Conservation (phyloP, 2,797 vertebrate species). For the Thamnophis elegans region DNA sequence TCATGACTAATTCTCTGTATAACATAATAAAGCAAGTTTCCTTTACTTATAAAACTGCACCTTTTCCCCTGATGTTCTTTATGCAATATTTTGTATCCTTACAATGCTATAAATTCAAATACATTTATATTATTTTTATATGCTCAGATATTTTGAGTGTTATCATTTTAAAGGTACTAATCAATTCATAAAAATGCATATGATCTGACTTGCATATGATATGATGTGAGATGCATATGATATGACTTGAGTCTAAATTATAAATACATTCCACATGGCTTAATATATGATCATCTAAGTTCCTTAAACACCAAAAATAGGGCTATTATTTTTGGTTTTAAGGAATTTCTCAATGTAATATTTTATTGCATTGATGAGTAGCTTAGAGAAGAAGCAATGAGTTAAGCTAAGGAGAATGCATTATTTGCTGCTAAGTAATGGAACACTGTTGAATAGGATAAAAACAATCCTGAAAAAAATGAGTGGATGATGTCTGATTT, state of each 20-base stretch:
- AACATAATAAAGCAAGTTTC: background rate
- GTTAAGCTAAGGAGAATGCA: background rate
- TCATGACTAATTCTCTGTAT: background rate
- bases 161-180: background rate
- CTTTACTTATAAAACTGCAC: background rate
- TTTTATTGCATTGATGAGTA: background rate
- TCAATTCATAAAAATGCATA: background rate
- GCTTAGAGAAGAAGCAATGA: background rate
- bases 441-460: background rate
- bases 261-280: background rate
- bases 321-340: background rate
- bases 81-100: background rate
- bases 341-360: background rate
- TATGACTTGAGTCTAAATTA: background rate
- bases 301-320: background rate
- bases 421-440: background rate
- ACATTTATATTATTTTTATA: background rate
- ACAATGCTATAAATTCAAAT: background rate
- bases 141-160: background rate
- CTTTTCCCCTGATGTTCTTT: background rate
- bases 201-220: background rate
- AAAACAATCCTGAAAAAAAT: background rate
- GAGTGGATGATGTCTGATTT: slow-evolving; percentile 9
- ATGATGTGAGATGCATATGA: background rate
- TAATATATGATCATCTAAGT: background rate